phyloP scores from a whole-genome alignment of 2,888 invertebrate species.

The Himalopsyche anomala region DNA sequence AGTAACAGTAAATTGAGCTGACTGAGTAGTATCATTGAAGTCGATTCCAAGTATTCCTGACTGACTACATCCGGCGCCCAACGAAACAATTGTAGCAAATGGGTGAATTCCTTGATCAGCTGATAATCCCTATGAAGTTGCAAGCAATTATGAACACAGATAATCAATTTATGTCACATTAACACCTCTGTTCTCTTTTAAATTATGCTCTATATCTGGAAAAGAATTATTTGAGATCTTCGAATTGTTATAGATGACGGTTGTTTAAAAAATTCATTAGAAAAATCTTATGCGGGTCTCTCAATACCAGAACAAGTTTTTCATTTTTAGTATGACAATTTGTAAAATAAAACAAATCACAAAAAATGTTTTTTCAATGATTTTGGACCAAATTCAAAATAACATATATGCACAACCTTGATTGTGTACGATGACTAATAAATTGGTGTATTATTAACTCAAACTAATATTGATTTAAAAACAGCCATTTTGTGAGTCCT shows the following conservation, averaged over 20 bases:
- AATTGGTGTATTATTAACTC: too few relatives aligned
- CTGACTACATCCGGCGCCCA: constrained; percentile 81
- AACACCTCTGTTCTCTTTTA: neutral
- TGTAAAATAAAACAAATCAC: neutral
- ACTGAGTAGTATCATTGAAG: constrained; percentile 95
- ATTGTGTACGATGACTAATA: too few relatives aligned
- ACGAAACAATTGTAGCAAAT: constrained; percentile 81
- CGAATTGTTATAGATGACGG: neutral
- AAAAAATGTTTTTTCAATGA: neutral
- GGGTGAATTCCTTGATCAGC: constrained; percentile 85
- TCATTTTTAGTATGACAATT: neutral
- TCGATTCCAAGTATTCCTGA: constrained; percentile 88
- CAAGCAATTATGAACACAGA: constrained; percentile 40
- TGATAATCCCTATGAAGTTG: constrained; percentile 77
- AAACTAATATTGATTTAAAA: too few relatives aligned
- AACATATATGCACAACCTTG: too few relatives aligned
- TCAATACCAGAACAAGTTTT: neutral
- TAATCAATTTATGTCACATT: neutral
- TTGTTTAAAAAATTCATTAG: neutral
- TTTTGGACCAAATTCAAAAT: too few relatives aligned
- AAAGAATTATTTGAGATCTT: neutral
- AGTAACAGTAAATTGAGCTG: constrained; percentile 87
- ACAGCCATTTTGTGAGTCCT: too few relatives aligned
- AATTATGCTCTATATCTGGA: too few relatives aligned
- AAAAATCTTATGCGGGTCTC: neutral